A percentile compares a stretch with the other conserved stretches of the same genome.
Conservation (phyloP, 2,888 invertebrate species). For the Meta bourneti region DNA sequence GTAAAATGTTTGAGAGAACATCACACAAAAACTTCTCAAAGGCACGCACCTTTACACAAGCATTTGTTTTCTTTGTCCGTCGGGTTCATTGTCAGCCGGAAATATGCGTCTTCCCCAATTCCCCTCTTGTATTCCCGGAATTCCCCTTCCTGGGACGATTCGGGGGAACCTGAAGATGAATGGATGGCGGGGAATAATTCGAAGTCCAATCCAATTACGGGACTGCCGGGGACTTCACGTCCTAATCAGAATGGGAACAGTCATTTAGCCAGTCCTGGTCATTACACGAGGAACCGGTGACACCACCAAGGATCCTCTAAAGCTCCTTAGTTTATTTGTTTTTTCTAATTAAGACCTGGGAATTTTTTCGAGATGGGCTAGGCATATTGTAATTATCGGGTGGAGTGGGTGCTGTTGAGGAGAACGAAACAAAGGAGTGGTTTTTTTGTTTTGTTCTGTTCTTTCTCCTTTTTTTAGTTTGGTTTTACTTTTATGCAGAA, state of each 20-base stretch:
- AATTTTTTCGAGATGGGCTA: constrained; percentile 25
- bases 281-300: constrained; percentile 66
- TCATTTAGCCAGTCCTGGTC: constrained; percentile 67
- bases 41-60: not conserved
- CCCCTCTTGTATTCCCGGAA: constrained; percentile 4
- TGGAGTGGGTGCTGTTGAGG: not conserved
- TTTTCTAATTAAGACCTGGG: constrained; percentile 37
- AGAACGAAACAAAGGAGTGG: not conserved
- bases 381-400: constrained; percentile 45
- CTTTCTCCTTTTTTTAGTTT: not conserved
- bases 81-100: not conserved
- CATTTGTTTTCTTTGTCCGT: not conserved
- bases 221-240: constrained; percentile 55
- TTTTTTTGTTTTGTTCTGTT: not conserved
- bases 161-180: constrained; percentile 61
- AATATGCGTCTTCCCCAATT: not conserved
- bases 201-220: constrained; percentile 74
- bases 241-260: constrained; percentile 73
- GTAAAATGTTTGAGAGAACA: too few species aligned
- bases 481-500: constrained; percentile 1
- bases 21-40: too few species aligned
- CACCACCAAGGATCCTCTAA: constrained; percentile 18
- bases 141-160: constrained; percentile 35
- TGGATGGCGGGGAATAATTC: constrained; percentile 68
- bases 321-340: constrained; percentile 51